Evolutionary conservation across 2,797 vertebrate genomes (phyloP).

Genomic region (Darevskia nairensis): DNA sequence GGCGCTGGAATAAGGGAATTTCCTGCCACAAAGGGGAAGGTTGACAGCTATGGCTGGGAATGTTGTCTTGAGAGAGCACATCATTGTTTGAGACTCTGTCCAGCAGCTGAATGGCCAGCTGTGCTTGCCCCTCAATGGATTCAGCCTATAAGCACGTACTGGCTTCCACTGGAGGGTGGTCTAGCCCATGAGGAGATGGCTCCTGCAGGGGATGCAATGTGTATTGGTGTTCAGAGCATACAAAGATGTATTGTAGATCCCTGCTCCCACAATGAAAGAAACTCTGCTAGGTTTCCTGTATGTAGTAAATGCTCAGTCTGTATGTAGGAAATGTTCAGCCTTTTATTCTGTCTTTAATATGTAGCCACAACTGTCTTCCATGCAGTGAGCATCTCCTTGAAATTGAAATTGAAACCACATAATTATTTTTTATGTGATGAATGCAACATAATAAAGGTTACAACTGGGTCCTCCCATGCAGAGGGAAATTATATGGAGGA

Average conservation of each 20-base stretch:
- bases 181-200: background rate
- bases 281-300: background rate
- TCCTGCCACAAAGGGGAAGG: too few relatives aligned
- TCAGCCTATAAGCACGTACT: too few relatives aligned
- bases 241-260: background rate
- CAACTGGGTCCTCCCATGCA: slow-evolving; percentile 49
- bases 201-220: background rate
- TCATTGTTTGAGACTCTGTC: too few relatives aligned
- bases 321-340: too few relatives aligned
- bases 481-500: slow-evolving; percentile 52
- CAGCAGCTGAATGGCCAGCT: too few relatives aligned
- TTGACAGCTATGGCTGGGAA: too few relatives aligned
- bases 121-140: too few relatives aligned
- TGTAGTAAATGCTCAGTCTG: background rate
- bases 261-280: too few relatives aligned
- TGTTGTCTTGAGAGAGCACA: too few relatives aligned
- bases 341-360: slow-evolving; percentile 18
- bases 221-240: background rate
- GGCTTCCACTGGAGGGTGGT: too few relatives aligned
- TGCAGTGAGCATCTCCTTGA: background rate
- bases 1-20: too few relatives aligned
- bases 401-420: slow-evolving; percentile 32
- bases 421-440: slow-evolving; percentile 52
- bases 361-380: slow-evolving; percentile 2
- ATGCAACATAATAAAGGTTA: slow-evolving; percentile 43